A percentile compares a stretch with the other conserved stretches of the same genome.
phyloP scores from a whole-genome alignment of 2,888 invertebrate genomes.

The Dorcus hopei region DNA sequence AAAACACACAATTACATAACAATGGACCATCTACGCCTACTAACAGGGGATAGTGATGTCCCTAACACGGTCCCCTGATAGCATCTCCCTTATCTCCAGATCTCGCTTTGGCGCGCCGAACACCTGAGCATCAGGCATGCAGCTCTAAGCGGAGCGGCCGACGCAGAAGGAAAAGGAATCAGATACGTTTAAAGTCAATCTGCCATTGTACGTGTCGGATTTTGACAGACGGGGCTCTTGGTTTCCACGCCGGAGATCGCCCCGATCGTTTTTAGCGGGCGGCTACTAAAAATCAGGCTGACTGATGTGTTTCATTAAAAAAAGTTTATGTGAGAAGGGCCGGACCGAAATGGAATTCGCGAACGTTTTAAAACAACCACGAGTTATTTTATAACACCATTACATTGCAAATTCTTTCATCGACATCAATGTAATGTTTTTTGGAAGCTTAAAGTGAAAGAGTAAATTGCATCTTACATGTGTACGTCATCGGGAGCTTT shows the following conservation, averaged over 20 bases:
- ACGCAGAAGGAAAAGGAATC: conserved; percentile 42
- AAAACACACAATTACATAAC: conserved; percentile 51
- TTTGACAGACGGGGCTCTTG: conserved; percentile 45
- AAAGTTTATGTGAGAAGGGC: conserved; percentile 6
- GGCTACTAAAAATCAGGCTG: conserved; percentile 32
- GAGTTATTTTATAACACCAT: too few relatives aligned
- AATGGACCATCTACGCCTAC: conserved; percentile 51
- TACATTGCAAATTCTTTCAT: too few relatives aligned
- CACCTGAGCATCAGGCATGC: conserved; percentile 31
- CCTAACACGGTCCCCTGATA: conserved; percentile 44
- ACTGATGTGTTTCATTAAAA: conserved; percentile 12
- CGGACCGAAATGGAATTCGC: too few relatives aligned
- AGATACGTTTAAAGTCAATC: conserved; percentile 49
- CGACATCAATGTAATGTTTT: too few relatives aligned
- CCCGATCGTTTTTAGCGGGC: conserved; percentile 42
- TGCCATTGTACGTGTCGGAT: conserved; percentile 40
- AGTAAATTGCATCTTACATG: too few relatives aligned
- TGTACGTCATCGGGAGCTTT: too few relatives aligned
- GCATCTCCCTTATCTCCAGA: conserved; percentile 37
- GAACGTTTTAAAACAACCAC: too few relatives aligned
- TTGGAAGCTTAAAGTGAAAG: too few relatives aligned
- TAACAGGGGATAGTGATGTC: conserved; percentile 49
- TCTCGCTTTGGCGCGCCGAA: conserved; percentile 36
- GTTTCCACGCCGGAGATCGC: conserved; percentile 38
- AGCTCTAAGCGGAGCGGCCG: conserved; percentile 33